These are phyloP conservation scores for Erithacus rubecula DNA, from an alignment of 2,797 vertebrate species.

Conservation along the genomic window DNA sequence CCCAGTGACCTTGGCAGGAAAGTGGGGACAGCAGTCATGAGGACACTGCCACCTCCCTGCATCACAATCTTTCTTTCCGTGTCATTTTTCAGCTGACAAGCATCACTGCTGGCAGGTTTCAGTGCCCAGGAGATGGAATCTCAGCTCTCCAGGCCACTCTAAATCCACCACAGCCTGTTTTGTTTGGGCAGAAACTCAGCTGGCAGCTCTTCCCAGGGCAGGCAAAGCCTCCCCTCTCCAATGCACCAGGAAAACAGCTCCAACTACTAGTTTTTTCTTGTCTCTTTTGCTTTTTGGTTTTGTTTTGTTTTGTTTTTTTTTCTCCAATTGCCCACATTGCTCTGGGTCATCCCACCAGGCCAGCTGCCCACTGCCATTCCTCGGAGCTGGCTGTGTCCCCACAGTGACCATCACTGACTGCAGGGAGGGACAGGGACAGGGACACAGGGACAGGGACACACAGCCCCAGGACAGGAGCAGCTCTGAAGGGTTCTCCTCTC, in stretches of 20 bases:
- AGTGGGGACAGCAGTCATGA: accelerated
- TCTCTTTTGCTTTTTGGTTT: not conserved
- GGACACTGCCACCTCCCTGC: not conserved
- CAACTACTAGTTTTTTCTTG: not conserved
- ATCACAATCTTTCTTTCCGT: not conserved
- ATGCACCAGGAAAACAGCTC: not conserved
- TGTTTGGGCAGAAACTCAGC: not conserved
- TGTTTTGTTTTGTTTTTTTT: too few relatives aligned
- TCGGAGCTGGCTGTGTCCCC: not conserved
- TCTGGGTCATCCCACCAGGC: not conserved
- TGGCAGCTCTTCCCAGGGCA: not conserved
- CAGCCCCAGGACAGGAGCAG: not conserved
- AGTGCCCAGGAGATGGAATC: not conserved
- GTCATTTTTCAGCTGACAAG: not conserved
- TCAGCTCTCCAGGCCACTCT: not conserved
- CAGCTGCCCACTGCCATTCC: not conserved
- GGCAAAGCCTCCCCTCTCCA: not conserved
- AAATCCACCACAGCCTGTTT: not conserved
- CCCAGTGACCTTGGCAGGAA: not conserved
- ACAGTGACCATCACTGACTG: not conserved
- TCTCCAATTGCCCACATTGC: not conserved
- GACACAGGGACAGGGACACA: not conserved
- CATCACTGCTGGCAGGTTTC: not conserved
- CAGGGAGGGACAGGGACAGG: not conserved
- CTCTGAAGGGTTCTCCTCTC: not conserved